Conservation (phyloP, 2,797 vertebrate species). For the Cottoperca gobio region DNA sequence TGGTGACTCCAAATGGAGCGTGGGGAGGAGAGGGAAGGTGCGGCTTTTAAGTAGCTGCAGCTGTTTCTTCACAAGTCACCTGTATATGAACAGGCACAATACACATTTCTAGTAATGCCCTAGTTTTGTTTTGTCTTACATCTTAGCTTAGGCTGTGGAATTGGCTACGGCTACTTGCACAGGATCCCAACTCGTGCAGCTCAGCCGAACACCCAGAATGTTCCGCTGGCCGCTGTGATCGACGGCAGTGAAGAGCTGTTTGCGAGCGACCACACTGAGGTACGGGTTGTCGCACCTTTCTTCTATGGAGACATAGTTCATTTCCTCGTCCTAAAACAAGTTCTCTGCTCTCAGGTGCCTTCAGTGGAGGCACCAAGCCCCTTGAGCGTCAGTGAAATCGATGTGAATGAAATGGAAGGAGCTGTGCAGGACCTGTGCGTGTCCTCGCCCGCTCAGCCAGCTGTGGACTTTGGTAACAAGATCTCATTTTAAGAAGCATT, state of each 20-base stretch:
- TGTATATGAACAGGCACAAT: background rate
- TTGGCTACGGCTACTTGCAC: slow-evolving; percentile 96
- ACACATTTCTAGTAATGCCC: background rate
- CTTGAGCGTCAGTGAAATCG: slow-evolving; percentile 46
- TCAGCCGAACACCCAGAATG: slow-evolving; percentile 54
- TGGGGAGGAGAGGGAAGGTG: slow-evolving; percentile 98
- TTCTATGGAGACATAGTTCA: background rate
- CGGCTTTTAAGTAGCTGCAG: background rate
- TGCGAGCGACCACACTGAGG: slow-evolving; percentile 81
- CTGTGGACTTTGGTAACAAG: slow-evolving; percentile 88
- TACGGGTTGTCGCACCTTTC: slow-evolving; percentile 34
- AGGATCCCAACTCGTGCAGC: slow-evolving; percentile 88
- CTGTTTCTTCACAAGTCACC: background rate
- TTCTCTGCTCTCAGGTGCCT: slow-evolving; percentile 78
- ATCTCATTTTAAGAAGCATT: background rate
- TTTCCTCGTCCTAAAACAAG: background rate
- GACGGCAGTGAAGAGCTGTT: slow-evolving; percentile 45
- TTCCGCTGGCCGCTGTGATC: slow-evolving; percentile 45
- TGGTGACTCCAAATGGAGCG: slow-evolving; percentile 95
- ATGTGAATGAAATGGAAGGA: slow-evolving; percentile 36
- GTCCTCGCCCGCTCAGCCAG: slow-evolving; percentile 86
- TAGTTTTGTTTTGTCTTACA: background rate
- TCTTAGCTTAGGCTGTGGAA: slow-evolving; percentile 89
- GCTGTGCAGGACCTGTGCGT: slow-evolving; percentile 72
- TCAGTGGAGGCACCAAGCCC: slow-evolving; percentile 75